Evolutionary conservation across 2,888 invertebrate species (phyloP), one percentile per base, ranked within the genome.

Genomic region (Athetis lepigone): DNA sequence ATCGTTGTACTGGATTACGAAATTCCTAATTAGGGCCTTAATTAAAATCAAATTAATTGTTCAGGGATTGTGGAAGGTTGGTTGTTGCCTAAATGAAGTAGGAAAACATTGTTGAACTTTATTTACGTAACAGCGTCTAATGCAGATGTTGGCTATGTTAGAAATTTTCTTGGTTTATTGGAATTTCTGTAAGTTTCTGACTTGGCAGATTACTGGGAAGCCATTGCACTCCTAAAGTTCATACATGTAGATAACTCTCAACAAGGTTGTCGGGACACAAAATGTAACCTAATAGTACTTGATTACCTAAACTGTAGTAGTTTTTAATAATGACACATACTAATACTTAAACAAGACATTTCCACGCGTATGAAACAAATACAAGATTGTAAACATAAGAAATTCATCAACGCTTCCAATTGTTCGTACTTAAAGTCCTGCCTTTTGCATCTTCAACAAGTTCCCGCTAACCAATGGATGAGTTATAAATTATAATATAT

Each of bases 181-280:
- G 18, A 51, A 37, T 46, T 46, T 37, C 16, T 36, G 46, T 2
- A 16, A 51, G 16, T 19, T 51, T 62, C 39, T 19, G 33, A 51
- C 33, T n/a, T n/a, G n/a, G n/a, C n/a, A n/a, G n/a, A n/a, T n/a
- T n/a, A n/a, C n/a, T n/a, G n/a, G n/a, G n/a, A n/a, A n/a, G n/a
- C n/a, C n/a, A n/a, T n/a, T n/a, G 6, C 18, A 18, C 11, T 49
- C 2, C 19, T 11, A 62, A 46, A 46, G 18, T 46, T 62, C 39
- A 16, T 50, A 70, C 39, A 70, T 70, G 50, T 27, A 66, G 70
- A 66, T 36, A 49, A 39, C 50, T 37, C 46, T 43, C 62, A 45
- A 70, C 6, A 21, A 16, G 8, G 33, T 36, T 33, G 8, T 62
- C n/a, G 8, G n/a, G 23, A 49, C 5, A 8, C 13, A 8, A 23